A percentile compares a stretch with the other conserved stretches of the same genome.
Conservation (phyloP, 1,140 invertebrate species). For the Eufriesea mexicana region DNA sequence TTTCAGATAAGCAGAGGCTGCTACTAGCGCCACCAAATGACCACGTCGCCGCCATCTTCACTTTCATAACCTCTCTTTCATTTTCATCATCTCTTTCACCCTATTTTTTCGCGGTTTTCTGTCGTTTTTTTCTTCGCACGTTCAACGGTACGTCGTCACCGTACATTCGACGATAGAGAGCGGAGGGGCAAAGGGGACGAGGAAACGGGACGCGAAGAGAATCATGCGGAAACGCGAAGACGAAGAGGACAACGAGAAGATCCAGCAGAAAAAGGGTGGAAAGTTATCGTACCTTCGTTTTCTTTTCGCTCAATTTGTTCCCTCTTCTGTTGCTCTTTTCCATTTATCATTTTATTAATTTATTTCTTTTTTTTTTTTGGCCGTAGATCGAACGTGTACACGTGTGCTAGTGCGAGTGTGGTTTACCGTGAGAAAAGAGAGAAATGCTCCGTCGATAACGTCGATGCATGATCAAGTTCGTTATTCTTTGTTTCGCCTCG, state of each 20-base stretch:
- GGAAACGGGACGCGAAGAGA: slow-evolving; percentile 24
- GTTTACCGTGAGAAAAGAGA: slow-evolving; percentile 56
- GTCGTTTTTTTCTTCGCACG: slow-evolving; percentile 1
- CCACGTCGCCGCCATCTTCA: slow-evolving; percentile 35
- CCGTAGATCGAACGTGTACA: not conserved
- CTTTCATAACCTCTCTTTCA: slow-evolving; percentile 18
- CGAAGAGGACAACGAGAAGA: slow-evolving; percentile 39
- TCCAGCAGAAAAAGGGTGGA: not conserved
- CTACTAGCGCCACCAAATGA: slow-evolving; percentile 58
- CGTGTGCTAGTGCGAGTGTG: not conserved
- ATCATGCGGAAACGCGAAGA: not conserved
- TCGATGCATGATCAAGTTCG: not conserved
- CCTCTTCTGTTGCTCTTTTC: too few relatives aligned
- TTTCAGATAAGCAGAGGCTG: slow-evolving; percentile 56
- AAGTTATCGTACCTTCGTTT: not conserved
- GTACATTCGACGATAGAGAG: slow-evolving; percentile 53
- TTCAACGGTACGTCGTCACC: slow-evolving; percentile 45
- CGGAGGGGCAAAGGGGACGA: slow-evolving; percentile 19
- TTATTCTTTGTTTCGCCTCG: not conserved
- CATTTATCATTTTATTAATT: not conserved
- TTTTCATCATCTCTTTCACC: not conserved
- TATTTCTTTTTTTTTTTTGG: not conserved
- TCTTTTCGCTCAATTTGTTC: not conserved
- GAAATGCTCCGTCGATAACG: slow-evolving; percentile 44
- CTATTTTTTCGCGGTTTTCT: not conserved